These are phyloP conservation scores for Eulithis prunata DNA, from an alignment of 2,888 invertebrate genomes.

Conservation along the genomic window DNA sequence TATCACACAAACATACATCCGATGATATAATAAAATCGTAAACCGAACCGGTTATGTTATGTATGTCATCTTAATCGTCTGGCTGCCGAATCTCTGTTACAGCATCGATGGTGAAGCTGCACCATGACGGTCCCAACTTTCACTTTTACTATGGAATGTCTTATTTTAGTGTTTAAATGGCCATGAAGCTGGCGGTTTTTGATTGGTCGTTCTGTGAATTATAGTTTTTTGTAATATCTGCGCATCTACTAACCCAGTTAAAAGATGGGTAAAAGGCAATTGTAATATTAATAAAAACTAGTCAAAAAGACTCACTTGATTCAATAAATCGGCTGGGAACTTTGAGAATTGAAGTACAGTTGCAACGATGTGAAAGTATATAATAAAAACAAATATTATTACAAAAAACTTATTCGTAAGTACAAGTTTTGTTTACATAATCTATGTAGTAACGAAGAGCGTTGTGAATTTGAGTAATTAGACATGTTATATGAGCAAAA, in stretches of 20 bases:
- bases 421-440: constrained; percentile 24
- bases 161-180: constrained; percentile 35
- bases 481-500: constrained; percentile 5
- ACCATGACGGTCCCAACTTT: constrained; percentile 52
- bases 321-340: too few species aligned
- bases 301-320: too few species aligned
- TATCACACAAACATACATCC: constrained; percentile 29
- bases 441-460: constrained; percentile 9
- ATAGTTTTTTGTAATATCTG: not conserved
- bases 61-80: constrained; percentile 60
- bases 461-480: constrained; percentile 20
- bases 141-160: constrained; percentile 48
- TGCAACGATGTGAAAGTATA: constrained; percentile 19
- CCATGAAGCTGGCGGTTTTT: constrained; percentile 30
- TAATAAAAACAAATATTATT: constrained; percentile 22
- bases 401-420: not conserved
- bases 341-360: too few species aligned
- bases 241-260: not conserved
- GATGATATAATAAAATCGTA: constrained; percentile 39
- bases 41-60: constrained; percentile 48
- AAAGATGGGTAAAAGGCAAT: too few species aligned
- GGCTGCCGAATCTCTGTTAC: constrained; percentile 46
- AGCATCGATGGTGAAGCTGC: constrained; percentile 48
- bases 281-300: too few species aligned
- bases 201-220: constrained; percentile 7